Percentiles rank a stretch among this genome's conserved stretches.
phyloP scores from a whole-genome alignment of 2,888 invertebrate species.

The Leptinotarsa tumamoca region DNA sequence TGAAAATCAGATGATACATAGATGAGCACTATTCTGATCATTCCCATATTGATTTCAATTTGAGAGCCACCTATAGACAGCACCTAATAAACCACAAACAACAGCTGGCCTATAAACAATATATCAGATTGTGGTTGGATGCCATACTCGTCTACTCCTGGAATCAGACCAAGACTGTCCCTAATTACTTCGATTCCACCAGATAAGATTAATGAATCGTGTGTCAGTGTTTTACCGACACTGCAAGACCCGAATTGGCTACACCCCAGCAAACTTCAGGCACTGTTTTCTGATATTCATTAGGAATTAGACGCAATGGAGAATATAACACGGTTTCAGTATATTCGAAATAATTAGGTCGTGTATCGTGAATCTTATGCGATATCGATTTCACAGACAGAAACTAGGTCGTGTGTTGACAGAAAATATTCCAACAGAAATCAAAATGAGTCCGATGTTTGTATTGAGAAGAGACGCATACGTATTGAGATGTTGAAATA shows the following conservation, averaged over 20 bases:
- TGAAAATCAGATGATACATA: no score
- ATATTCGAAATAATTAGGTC: neutral
- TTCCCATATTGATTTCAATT: no score
- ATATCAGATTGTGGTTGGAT: slow-evolving; percentile 35
- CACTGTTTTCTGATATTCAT: neutral
- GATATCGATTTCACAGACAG: neutral
- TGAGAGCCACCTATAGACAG: neutral
- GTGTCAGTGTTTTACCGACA: slow-evolving; percentile 6
- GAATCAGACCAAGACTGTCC: slow-evolving; percentile 34
- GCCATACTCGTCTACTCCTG: slow-evolving; percentile 27
- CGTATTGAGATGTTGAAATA: no score
- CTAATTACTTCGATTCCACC: slow-evolving; percentile 29
- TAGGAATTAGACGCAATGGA: neutral
- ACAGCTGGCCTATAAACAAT: slow-evolving; percentile 37
- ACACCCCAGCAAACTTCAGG: slow-evolving; percentile 8
- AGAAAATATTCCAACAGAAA: no score
- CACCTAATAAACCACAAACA: slow-evolving; percentile 34
- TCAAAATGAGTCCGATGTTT: no score
- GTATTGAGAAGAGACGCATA: no score
- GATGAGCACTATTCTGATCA: no score
- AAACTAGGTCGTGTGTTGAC: neutral
- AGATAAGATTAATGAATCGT: slow-evolving; percentile 33
- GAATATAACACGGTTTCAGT: neutral
- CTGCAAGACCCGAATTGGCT: slow-evolving; percentile 9
- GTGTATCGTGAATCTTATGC: neutral